phyloP scores from a whole-genome alignment of 2,113 vertebrate genomes.

The Siniperca chuatsi region DNA sequence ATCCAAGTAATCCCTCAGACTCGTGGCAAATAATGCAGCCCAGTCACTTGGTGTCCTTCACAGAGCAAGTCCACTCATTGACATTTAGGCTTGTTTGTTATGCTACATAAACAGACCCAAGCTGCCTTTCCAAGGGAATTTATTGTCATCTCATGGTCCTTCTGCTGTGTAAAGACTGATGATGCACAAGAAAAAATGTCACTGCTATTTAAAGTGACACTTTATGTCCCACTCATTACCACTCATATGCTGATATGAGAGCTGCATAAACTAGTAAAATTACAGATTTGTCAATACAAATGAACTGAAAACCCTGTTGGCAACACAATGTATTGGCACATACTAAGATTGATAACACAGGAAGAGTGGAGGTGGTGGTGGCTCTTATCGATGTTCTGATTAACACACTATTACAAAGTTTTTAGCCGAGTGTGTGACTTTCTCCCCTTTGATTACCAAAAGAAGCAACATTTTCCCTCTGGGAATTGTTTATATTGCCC shows the following conservation, averaged over 20 bases:
- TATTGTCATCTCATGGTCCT: conserved; percentile 48
- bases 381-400: conserved; percentile 59
- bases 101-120: conserved; percentile 68
- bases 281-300: conserved; percentile 62
- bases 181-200: conserved; percentile 41
- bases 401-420: conserved; percentile 63
- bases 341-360: conserved; percentile 35
- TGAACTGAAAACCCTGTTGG: conserved; percentile 34
- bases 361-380: conserved; percentile 1
- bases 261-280: conserved; percentile 40
- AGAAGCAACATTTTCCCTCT: conserved; percentile 44
- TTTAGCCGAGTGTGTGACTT: conserved; percentile 54
- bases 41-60: conserved; percentile 84
- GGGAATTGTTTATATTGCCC: conserved; percentile 61
- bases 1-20: conserved; percentile 83
- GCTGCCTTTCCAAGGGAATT: conserved; percentile 64
- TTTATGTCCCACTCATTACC: conserved; percentile 46
- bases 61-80: conserved; percentile 77
- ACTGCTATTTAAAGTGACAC: conserved; percentile 60
- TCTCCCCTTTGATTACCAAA: conserved; percentile 59
- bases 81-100: conserved; percentile 83
- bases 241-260: conserved; percentile 46
- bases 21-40: conserved; percentile 75
- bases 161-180: conserved; percentile 61
- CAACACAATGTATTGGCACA: conserved; percentile 53